Conservation (phyloP, 2,113 vertebrate genomes). For the Oriolus oriolus region DNA sequence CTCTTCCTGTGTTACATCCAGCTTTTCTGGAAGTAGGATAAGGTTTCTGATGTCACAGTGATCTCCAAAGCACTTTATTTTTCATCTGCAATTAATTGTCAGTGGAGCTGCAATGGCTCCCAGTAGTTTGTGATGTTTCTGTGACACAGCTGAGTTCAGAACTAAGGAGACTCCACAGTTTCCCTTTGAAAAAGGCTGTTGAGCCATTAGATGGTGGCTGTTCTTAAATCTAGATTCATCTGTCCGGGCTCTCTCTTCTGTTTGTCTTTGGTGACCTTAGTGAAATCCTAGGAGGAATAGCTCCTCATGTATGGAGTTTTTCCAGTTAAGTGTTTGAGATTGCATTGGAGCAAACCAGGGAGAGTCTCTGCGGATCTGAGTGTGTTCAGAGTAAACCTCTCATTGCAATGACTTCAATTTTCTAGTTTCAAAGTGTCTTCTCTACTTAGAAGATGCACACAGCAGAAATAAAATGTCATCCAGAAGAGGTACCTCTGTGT, state of each 20-base stretch:
- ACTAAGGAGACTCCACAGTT: neutral
- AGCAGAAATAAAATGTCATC: neutral
- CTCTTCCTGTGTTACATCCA: neutral
- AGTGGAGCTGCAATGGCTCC: neutral
- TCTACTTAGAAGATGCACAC: neutral
- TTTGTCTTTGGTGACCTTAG: neutral
- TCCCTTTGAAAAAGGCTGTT: neutral
- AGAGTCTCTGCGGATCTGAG: neutral
- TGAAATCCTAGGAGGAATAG: neutral
- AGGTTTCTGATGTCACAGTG: neutral
- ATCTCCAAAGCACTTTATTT: neutral
- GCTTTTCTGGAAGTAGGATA: neutral
- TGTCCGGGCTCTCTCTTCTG: neutral
- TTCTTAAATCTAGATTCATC: neutral
- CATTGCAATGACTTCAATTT: neutral
- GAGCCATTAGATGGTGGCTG: neutral
- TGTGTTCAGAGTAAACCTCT: neutral
- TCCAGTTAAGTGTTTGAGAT: neutral
- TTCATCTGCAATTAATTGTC: neutral
- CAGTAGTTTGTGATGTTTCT: neutral
- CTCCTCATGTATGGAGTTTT: neutral
- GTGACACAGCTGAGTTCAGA: neutral
- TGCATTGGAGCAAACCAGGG: neutral
- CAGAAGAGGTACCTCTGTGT: neutral
- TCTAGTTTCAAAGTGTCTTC: neutral